Base-by-base conservation (phyloP, 2,888 invertebrate species). In the Crocallis elinguaria region DNA sequence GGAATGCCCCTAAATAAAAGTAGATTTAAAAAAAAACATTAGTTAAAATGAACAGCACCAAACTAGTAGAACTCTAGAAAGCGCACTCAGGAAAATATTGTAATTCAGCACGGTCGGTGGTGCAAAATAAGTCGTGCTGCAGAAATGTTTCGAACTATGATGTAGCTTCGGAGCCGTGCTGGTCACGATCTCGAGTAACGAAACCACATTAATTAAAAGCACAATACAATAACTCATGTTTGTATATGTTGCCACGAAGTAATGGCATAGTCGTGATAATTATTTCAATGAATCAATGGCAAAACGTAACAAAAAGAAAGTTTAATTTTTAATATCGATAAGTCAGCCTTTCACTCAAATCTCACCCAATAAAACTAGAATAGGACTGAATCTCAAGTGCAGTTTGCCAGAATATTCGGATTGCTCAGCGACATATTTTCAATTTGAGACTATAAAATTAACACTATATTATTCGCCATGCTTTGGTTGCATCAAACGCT, bases 131-230 rank as follows among this genome's bases (percentile, higher is more conserved):
- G 17, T 37, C 42, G 49, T 49, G 49, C 42, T 17, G 49, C 11
- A 36, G 35, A n/a, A 41, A 21, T 41, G 13, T 35, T 36, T 17
- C 17, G 13, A 19, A n/a, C 39, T n/a, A 16, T 25, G 32, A 4
- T 16, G 38, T 11, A 17, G 27, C 32, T 23, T 13, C 8, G 17
- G 19, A 25, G n/a, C 27, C 13, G 11, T 36, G 44, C 27, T 8
- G 36, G 27, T 44, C 50, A 50, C 50, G 50, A 50, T 25, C 19
- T 8, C 5, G 14, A 9, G 13, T 35, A 49, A 30, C 21, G 30
- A 23, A 30, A 25, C 32, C n/a, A 44, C 37, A 44, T 44, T 37
- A 44, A 50, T 50, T 50, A 50, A 44, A 50, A 13, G 12, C 1
- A 30, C n/a, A 23, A 21, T 29, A 19, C 29, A 23, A 32, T 17